phyloP scores from a whole-genome alignment of 2,113 vertebrate species.

The Leucosticte australis region DNA sequence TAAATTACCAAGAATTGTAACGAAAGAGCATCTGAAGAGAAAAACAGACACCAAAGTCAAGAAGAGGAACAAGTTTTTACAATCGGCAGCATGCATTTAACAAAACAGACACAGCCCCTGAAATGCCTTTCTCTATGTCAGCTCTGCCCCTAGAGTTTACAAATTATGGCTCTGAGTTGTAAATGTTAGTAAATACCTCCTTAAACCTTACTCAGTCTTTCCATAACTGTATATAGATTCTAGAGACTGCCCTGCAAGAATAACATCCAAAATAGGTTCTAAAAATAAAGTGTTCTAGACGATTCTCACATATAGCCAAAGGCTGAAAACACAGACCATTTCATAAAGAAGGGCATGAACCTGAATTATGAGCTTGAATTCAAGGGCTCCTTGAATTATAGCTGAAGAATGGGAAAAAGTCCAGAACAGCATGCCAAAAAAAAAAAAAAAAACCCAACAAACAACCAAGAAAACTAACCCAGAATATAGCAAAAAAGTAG shows the following conservation, averaged over 20 bases:
- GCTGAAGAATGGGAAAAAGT: background rate
- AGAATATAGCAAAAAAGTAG: background rate
- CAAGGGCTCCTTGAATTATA: background rate
- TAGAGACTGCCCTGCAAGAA: background rate
- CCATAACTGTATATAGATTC: background rate
- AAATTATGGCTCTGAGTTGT: background rate
- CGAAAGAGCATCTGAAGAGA: background rate
- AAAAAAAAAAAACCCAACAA: background rate
- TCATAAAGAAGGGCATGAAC: background rate
- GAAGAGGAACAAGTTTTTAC: background rate
- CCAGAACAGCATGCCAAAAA: background rate
- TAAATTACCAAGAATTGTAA: background rate
- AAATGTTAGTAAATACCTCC: constrained; percentile 15
- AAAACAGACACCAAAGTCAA: background rate
- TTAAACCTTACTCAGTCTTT: background rate
- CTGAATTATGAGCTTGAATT: background rate
- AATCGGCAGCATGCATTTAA: background rate
- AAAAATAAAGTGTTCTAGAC: constrained; percentile 10
- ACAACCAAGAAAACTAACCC: background rate
- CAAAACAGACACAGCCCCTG: background rate
- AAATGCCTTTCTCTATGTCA: background rate
- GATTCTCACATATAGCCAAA: background rate
- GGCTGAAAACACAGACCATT: background rate
- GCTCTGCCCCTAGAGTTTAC: background rate
- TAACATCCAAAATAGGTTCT: background rate